Conservation (phyloP, 2,888 invertebrate genomes). For the Agonopterix subpropinquella region DNA sequence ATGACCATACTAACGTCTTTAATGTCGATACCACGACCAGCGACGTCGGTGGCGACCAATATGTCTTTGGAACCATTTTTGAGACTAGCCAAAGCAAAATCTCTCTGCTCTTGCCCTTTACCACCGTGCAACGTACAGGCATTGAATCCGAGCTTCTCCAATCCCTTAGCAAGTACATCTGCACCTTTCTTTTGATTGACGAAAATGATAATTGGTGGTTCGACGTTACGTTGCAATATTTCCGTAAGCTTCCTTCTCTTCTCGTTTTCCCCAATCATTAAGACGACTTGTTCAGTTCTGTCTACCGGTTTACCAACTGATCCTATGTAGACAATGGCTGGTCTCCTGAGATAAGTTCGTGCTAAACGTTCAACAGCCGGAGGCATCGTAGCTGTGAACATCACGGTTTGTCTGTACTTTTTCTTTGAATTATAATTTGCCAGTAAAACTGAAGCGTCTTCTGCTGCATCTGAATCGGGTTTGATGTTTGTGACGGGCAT, state of each 20-base stretch:
- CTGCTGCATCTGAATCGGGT: conserved; percentile 98
- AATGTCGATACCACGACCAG: conserved; percentile 99
- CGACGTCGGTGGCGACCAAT: conserved; percentile 99
- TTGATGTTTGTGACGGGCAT: conserved; percentile 99
- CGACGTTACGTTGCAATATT: conserved; percentile 90
- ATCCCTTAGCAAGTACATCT: conserved; percentile 96
- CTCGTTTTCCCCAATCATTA: conserved; percentile 95
- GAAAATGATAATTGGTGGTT: conserved; percentile 99
- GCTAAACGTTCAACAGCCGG: conserved; percentile 98
- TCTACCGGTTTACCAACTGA: conserved; percentile 98
- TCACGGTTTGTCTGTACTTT: conserved; percentile 99
- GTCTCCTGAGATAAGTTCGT: conserved; percentile 93
- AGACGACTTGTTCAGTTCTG: conserved; percentile 97
- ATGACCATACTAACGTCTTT: conserved; percentile 99
- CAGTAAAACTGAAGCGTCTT: conserved; percentile 92
- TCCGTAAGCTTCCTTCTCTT: conserved; percentile 98
- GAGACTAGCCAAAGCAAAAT: conserved; percentile 96
- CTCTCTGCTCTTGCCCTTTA: conserved; percentile 99
- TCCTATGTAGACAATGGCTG: conserved; percentile 98
- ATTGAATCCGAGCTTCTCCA: conserved; percentile 97
- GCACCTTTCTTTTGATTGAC: conserved; percentile 99
- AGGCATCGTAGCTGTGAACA: conserved; percentile 99
- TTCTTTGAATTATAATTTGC: conserved; percentile 97
- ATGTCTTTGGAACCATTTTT: conserved; percentile 98
- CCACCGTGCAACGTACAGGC: conserved; percentile 99